Conservation (phyloP, 1,140 invertebrate species). For the Achatina immaculata region DNA sequence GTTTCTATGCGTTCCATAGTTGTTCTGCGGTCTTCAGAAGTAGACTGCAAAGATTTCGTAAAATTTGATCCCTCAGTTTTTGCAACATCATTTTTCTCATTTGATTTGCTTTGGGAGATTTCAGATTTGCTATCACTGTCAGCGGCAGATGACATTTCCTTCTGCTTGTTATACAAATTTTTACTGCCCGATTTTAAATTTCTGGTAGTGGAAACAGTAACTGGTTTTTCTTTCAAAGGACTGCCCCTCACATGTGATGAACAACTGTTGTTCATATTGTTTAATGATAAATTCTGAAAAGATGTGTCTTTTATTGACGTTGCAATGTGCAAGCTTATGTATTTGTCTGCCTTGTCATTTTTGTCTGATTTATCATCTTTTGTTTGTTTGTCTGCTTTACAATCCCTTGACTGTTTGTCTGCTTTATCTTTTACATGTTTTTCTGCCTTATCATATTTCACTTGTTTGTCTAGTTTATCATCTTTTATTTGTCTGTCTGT, state of each 20-base stretch:
- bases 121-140: neutral
- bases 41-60: neutral
- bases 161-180: neutral
- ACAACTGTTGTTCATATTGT: neutral
- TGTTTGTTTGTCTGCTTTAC: no score
- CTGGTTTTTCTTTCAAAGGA: conserved; percentile 2
- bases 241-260: neutral
- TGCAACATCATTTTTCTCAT: neutral
- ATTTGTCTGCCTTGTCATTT: no score
- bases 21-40: conserved; percentile 17
- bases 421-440: no score
- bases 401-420: no score
- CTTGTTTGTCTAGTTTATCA: no score
- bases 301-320: neutral
- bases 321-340: no score
- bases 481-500: no score
- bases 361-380: no score
- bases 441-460: no score
- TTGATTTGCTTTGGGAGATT: neutral
- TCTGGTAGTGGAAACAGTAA: neutral
- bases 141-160: conserved; percentile 15
- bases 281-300: neutral
- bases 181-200: neutral
- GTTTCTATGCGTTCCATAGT: conserved; percentile 36
- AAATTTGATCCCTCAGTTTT: conserved; percentile 3